Percentiles rank a stretch among this genome's conserved stretches.
These are phyloP conservation scores for Heliopora coerulea DNA, from an alignment of 92 coral and sea anemone species.

Conservation along the genomic window DNA sequence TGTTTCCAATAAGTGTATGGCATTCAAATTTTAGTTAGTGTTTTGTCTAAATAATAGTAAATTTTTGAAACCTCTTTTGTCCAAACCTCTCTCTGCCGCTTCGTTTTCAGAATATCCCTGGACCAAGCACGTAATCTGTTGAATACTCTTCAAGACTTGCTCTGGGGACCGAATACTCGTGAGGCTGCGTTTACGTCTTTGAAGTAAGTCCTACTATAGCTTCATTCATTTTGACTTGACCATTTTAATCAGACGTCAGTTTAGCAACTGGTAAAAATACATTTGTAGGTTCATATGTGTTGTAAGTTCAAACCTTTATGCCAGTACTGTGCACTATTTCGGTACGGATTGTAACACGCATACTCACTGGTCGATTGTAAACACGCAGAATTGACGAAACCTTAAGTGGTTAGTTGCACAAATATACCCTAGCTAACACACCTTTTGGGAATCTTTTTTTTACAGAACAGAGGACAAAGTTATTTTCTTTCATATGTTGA, in stretches of 20 bases:
- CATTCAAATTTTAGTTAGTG: too few relatives aligned
- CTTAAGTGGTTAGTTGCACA: background rate
- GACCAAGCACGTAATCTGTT: constrained; percentile 24
- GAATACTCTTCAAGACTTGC: constrained; percentile 29
- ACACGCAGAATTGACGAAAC: too few relatives aligned
- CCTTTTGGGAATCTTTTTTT: constrained; percentile 1
- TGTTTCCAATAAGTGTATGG: too few relatives aligned
- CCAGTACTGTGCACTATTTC: too few relatives aligned
- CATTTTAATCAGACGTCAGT: too few relatives aligned
- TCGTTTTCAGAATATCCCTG: constrained; percentile 9
- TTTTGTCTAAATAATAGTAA: too few relatives aligned
- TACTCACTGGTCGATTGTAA: too few relatives aligned
- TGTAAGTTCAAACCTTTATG: too few relatives aligned
- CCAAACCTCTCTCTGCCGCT: background rate
- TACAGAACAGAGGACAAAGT: constrained; percentile 66
- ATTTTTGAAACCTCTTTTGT: background rate
- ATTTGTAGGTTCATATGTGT: too few relatives aligned
- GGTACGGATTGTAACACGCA: too few relatives aligned
- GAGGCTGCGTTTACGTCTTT: constrained; percentile 18
- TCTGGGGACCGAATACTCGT: constrained; percentile 2
- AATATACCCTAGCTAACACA: background rate
- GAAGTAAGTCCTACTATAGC: constrained; percentile 9
- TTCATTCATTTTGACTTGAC: too few relatives aligned
- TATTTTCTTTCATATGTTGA: constrained; percentile 59
- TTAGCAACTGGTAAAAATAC: too few relatives aligned